phyloP scores from a whole-genome alignment of 2,888 invertebrate genomes.

The Agrochola lychnidis region DNA sequence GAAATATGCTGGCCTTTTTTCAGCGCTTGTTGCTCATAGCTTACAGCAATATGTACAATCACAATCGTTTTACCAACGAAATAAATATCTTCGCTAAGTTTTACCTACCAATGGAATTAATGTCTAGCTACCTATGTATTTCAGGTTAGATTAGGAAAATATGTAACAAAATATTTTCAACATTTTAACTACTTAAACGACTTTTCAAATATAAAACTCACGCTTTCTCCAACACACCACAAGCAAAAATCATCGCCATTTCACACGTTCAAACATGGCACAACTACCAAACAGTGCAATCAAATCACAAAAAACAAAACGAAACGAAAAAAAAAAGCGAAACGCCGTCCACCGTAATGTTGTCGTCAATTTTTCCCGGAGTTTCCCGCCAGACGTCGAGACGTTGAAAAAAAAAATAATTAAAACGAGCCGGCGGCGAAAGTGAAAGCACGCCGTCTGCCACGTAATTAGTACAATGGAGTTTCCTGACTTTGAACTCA shows the following conservation, averaged over 20 bases:
- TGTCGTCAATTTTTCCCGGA: constrained; percentile 84
- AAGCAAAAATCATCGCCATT: background rate
- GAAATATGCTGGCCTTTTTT: background rate
- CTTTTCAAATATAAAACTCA: too few relatives aligned
- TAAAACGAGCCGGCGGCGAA: constrained; percentile 89
- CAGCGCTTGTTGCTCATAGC: background rate
- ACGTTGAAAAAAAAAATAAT: constrained; percentile 90
- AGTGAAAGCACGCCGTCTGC: constrained; percentile 90
- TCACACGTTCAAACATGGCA: background rate
- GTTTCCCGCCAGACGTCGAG: constrained; percentile 89
- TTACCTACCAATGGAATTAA: too few relatives aligned
- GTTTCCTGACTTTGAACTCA: constrained; percentile 90
- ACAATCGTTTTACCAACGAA: too few relatives aligned
- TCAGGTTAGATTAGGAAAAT: too few relatives aligned
- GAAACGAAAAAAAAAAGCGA: constrained; percentile 6
- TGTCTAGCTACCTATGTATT: too few relatives aligned
- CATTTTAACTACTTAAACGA: too few relatives aligned
- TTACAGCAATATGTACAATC: too few relatives aligned
- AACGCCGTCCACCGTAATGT: constrained; percentile 64
- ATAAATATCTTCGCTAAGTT: too few relatives aligned
- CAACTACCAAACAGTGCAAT: too few relatives aligned
- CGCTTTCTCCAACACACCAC: background rate
- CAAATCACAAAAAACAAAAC: background rate
- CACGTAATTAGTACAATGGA: constrained; percentile 91
- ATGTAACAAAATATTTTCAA: too few relatives aligned